Conservation (phyloP, 2,888 invertebrate genomes). For the Limnephilus lunatus region DNA sequence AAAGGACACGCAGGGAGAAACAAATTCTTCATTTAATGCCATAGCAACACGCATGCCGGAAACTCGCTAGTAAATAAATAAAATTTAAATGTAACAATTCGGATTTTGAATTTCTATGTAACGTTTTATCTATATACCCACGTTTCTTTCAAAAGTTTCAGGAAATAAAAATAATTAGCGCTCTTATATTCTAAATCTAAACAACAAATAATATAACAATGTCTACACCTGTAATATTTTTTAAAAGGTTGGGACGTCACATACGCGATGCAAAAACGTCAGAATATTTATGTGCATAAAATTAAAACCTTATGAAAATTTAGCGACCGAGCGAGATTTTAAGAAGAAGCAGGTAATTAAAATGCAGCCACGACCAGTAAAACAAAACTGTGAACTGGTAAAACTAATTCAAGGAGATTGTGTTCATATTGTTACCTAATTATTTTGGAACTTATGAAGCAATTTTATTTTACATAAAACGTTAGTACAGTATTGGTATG, state of each 20-base stretch:
- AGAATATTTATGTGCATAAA: conserved; percentile 30
- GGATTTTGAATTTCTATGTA: no score
- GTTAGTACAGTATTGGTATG: background rate
- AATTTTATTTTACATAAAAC: background rate
- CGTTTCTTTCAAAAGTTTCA: background rate
- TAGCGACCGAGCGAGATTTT: background rate
- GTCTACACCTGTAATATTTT: background rate
- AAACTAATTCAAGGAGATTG: conserved; percentile 41
- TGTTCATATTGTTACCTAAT: background rate
- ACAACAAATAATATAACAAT: background rate
- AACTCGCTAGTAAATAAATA: no score
- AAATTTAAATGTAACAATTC: no score
- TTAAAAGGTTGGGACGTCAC: background rate
- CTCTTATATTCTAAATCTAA: conserved; percentile 2
- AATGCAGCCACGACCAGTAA: background rate
- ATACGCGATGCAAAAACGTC: background rate
- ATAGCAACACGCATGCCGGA: no score
- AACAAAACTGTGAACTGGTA: background rate
- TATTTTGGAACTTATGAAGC: background rate
- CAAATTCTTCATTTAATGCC: no score
- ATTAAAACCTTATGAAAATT: conserved; percentile 29
- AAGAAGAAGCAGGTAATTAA: background rate
- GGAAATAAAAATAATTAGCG: background rate
- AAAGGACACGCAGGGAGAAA: no score
- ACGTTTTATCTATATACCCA: background rate